A percentile compares a stretch with the other conserved stretches of the same genome.
Conservation (phyloP, 1,140 invertebrate genomes). For the Cydia splendana region DNA sequence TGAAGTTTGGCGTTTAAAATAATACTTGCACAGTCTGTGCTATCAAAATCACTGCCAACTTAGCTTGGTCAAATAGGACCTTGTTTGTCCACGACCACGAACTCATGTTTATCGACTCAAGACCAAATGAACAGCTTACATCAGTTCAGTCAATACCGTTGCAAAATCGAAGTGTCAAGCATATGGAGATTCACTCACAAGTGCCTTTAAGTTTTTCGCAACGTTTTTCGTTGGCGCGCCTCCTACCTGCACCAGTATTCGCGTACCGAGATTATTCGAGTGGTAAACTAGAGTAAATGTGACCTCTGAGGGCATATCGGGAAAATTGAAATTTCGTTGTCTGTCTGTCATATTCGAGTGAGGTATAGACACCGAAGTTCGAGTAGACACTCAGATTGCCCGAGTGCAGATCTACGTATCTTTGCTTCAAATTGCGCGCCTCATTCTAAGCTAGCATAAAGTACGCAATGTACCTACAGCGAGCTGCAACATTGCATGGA, state of each 20-base stretch:
- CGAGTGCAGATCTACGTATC: no score
- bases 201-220: conserved; percentile 22
- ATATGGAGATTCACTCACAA: conserved; percentile 4
- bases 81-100: background rate
- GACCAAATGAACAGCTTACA: conserved; percentile 6
- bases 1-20: no score
- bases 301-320: background rate
- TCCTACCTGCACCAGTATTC: background rate
- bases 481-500: no score
- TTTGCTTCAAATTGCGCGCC: no score
- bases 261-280: background rate
- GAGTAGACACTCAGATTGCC: no score
- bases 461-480: no score
- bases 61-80: background rate
- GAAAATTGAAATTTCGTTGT: no score
- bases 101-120: background rate
- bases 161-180: background rate
- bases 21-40: no score
- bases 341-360: no score
- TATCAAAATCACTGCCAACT: no score
- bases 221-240: conserved; percentile 9
- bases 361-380: no score
- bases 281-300: background rate
- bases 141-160: conserved; percentile 12
- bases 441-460: no score